Conservation (phyloP, 1,140 invertebrate genomes). For the Cotesia vestalis region DNA sequence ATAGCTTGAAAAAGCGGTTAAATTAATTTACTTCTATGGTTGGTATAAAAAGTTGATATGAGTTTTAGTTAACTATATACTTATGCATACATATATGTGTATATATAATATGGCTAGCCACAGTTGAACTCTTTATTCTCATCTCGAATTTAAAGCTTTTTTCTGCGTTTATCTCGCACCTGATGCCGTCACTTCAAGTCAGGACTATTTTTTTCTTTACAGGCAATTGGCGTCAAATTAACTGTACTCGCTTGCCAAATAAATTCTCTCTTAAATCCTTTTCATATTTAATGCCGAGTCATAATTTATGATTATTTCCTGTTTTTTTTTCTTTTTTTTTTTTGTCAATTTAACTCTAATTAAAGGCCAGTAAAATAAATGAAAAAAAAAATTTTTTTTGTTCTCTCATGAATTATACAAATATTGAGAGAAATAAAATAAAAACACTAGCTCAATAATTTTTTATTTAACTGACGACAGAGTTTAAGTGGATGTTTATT, state of each 20-base stretch:
- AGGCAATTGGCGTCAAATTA: not conserved
- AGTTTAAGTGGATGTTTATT: too few relatives aligned
- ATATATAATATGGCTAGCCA: too few relatives aligned
- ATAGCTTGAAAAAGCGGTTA: not conserved
- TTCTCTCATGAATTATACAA: too few relatives aligned
- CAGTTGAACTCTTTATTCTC: conserved; percentile 6
- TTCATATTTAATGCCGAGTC: not conserved
- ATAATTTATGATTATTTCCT: conserved; percentile 7
- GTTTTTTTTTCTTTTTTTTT: not conserved
- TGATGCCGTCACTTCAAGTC: conserved; percentile 12
- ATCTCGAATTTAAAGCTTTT: conserved; percentile 17
- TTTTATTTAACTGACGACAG: too few relatives aligned
- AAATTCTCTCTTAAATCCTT: conserved; percentile 6
- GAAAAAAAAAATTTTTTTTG: too few relatives aligned
- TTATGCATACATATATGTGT: too few relatives aligned
- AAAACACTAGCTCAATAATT: too few relatives aligned
- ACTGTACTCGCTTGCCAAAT: conserved; percentile 5
- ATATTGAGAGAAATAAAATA: too few relatives aligned
- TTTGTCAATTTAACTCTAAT: too few relatives aligned
- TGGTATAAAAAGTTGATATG: not conserved
- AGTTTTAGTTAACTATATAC: too few relatives aligned
- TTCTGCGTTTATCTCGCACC: conserved; percentile 2
- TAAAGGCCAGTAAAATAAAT: too few relatives aligned
- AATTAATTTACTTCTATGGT: conserved; percentile 9
- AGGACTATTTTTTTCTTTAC: not conserved